Conservation (phyloP, 2,888 invertebrate genomes). For the Omphaloscelis lunosa region DNA sequence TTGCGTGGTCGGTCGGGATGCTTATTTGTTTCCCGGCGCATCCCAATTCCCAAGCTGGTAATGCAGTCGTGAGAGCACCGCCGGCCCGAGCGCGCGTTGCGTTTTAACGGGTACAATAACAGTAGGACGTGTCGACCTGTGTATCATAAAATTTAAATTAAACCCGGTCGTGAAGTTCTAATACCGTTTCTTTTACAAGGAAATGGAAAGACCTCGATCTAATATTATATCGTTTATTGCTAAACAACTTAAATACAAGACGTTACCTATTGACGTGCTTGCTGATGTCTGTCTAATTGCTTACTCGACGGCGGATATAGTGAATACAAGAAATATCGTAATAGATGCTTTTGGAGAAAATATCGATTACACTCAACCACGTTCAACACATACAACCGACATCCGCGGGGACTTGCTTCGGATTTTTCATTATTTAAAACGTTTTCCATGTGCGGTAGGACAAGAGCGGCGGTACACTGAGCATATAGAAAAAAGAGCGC, state of each 20-base stretch:
- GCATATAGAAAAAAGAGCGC: not conserved
- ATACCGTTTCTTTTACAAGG: not conserved
- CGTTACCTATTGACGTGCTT: not conserved
- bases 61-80: slow-evolving; percentile 34
- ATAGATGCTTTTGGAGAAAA: slow-evolving; percentile 17
- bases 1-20: not conserved
- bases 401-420: slow-evolving; percentile 2
- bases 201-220: slow-evolving; percentile 5
- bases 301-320: not conserved
- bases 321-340: not conserved
- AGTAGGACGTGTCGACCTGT: not conserved
- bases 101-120: not conserved
- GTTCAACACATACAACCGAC: not conserved
- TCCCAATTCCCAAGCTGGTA: slow-evolving; percentile 29
- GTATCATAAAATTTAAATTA: not conserved
- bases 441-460: not conserved
- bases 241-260: not conserved
- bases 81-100: slow-evolving; percentile 33
- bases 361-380: not conserved
- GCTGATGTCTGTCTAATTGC: slow-evolving; percentile 2
- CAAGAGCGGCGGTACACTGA: not conserved
- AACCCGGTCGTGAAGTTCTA: not conserved
- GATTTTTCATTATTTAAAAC: slow-evolving; percentile 9
- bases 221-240: slow-evolving; percentile 23
- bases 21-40: slow-evolving; percentile 28